Conservation (phyloP, 2,113 vertebrate genomes). For the Austrofundulus limnaeus region DNA sequence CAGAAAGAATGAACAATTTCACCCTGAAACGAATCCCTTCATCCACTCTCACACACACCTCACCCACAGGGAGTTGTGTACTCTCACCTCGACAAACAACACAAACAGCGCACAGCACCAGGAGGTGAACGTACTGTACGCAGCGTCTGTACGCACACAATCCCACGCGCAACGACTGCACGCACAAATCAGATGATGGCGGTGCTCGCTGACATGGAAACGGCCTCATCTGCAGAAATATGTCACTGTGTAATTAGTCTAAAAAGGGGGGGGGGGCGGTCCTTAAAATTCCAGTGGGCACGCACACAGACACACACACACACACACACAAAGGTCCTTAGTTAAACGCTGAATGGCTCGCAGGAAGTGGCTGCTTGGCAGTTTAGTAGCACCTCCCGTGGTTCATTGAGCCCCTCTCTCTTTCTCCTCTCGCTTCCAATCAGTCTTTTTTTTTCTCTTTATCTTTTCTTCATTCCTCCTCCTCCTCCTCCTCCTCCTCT, state of each 20-base stretch:
- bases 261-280: slow-evolving; percentile 63
- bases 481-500: slow-evolving; percentile 35
- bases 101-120: slow-evolving; percentile 56
- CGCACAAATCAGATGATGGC: not conserved
- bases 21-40: slow-evolving; percentile 59
- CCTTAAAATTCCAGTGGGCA: slow-evolving; percentile 71
- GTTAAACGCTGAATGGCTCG: slow-evolving; percentile 66
- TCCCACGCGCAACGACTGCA: not conserved
- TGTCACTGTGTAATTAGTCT: slow-evolving; percentile 67
- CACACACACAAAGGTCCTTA: slow-evolving; percentile 67
- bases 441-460: slow-evolving; percentile 57
- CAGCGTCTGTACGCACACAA: not conserved
- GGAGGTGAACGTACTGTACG: slow-evolving; percentile 37
- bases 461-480: slow-evolving; percentile 38
- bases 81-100: slow-evolving; percentile 63
- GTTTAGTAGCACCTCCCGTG: slow-evolving; percentile 67
- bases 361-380: slow-evolving; percentile 72
- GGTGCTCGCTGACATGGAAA: slow-evolving; percentile 52
- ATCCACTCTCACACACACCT: slow-evolving; percentile 39
- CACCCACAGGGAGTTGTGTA: slow-evolving; percentile 56
- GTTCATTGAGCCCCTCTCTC: slow-evolving; percentile 53
- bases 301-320: slow-evolving; percentile 57
- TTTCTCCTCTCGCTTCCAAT: slow-evolving; percentile 48
- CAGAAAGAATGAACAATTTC: slow-evolving; percentile 69
- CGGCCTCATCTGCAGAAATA: slow-evolving; percentile 47